Conservation (phyloP, 2,888 invertebrate species). For the Archips xylosteana region DNA sequence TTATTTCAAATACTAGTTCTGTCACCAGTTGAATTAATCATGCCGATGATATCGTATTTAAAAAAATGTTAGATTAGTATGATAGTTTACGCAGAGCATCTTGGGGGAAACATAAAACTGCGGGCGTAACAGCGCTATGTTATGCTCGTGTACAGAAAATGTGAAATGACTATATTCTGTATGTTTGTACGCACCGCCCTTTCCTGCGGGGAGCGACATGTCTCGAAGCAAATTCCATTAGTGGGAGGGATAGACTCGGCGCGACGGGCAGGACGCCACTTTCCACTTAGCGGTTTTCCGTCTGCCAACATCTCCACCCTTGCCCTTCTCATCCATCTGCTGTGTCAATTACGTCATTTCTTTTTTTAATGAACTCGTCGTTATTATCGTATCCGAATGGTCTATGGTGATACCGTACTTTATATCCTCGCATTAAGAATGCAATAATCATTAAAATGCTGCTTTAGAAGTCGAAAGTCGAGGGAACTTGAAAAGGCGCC, state of each 20-base stretch:
- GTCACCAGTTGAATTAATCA: not conserved
- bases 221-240: conserved; percentile 67
- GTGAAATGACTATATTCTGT: conserved; percentile 23
- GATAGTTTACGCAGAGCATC: not conserved
- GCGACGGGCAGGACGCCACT: conserved; percentile 54
- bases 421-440: conserved; percentile 4
- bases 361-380: conserved; percentile 27
- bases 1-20: too few species aligned
- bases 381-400: not conserved
- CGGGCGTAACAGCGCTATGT: conserved; percentile 5
- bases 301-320: conserved; percentile 46
- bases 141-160: conserved; percentile 14
- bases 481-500: conserved; percentile 52
- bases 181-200: conserved; percentile 46
- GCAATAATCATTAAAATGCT: conserved; percentile 34
- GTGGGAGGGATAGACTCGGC: conserved; percentile 54
- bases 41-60: too few species aligned
- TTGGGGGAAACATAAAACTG: not conserved
- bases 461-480: conserved; percentile 44
- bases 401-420: not conserved
- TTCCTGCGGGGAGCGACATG: conserved; percentile 53
- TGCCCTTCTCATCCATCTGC: conserved; percentile 38
- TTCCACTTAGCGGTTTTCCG: conserved; percentile 66
- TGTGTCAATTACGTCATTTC: conserved; percentile 46
- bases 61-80: not conserved